Conservation (phyloP, 2,797 vertebrate species). For the Arrhamphus sclerolepis region DNA sequence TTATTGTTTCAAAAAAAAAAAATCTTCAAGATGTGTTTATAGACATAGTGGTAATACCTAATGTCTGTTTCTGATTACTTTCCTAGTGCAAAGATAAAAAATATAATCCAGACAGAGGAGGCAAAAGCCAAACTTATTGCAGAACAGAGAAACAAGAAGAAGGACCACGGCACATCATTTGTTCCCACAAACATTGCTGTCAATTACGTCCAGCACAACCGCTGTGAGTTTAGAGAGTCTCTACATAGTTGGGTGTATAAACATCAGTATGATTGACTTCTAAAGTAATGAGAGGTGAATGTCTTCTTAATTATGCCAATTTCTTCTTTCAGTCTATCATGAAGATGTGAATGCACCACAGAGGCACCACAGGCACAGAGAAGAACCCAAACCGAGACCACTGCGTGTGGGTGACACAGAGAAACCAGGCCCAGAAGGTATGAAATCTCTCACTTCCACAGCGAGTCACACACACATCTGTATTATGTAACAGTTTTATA, state of each 20-base stretch:
- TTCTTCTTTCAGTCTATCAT: constrained; percentile 86
- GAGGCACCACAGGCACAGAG: constrained; percentile 89
- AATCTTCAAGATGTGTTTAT: background rate
- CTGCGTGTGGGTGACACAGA: constrained; percentile 95
- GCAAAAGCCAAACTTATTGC: constrained; percentile 95
- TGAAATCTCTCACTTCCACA: constrained; percentile 42
- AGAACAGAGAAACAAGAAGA: constrained; percentile 98
- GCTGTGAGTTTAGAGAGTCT: constrained; percentile 85
- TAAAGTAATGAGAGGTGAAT: background rate
- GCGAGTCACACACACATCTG: background rate
- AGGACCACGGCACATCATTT: constrained; percentile 94
- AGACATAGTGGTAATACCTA: too few species aligned
- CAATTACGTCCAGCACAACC: constrained; percentile 97
- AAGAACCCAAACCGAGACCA: constrained; percentile 93
- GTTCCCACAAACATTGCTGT: constrained; percentile 98
- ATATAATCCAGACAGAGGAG: constrained; percentile 95
- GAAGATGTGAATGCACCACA: constrained; percentile 93
- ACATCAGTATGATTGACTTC: background rate
- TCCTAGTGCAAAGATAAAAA: constrained; percentile 95
- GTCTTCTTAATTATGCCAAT: constrained; percentile 18
- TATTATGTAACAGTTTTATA: too few species aligned
- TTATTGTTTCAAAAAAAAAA: too few species aligned
- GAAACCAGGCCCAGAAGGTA: constrained; percentile 92
- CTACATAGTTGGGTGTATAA: background rate
- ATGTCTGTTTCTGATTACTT: background rate